A percentile compares a stretch with the other conserved stretches of the same genome.
Evolutionary conservation across 2,888 invertebrate species (phyloP).

Genomic region (Rhamnusium bicolor): DNA sequence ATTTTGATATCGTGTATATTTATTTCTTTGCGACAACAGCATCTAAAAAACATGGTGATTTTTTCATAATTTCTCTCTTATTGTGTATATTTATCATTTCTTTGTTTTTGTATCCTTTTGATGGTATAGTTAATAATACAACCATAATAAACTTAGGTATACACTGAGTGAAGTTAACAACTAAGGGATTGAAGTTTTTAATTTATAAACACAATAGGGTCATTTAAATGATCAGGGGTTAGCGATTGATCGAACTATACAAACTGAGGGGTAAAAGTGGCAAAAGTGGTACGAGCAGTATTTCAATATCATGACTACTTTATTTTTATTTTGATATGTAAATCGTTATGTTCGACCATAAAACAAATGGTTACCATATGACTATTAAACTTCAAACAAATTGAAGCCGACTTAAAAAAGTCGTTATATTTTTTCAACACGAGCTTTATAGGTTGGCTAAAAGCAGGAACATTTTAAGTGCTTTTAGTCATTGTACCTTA

Average conservation of each 20-base stretch:
- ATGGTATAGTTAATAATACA: neutral
- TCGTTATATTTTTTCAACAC: constrained; percentile 23
- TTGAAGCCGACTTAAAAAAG: constrained; percentile 22
- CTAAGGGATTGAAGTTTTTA: constrained; percentile 1
- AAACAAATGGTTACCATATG: constrained; percentile 54
- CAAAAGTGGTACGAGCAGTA: neutral
- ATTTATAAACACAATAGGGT: constrained; percentile 15
- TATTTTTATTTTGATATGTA: constrained; percentile 12
- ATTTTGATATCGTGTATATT: too few relatives aligned
- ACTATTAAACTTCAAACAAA: constrained; percentile 49
- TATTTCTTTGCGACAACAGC: too few relatives aligned
- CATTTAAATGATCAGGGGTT: constrained; percentile 20
- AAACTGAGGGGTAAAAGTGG: constrained; percentile 9
- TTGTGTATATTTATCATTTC: too few relatives aligned
- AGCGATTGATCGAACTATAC: constrained; percentile 7
- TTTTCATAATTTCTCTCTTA: too few relatives aligned
- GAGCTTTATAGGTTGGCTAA: constrained; percentile 7
- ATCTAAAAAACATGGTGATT: too few relatives aligned
- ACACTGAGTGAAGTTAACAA: constrained; percentile 5
- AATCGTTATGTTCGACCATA: constrained; percentile 43
- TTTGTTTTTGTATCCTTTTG: neutral
- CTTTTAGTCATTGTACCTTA: constrained; percentile 10
- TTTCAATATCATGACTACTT: constrained; percentile 9
- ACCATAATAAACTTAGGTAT: neutral
- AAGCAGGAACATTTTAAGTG: neutral